phyloP scores from a whole-genome alignment of 1,140 invertebrate species.

The Drosophila tristis region DNA sequence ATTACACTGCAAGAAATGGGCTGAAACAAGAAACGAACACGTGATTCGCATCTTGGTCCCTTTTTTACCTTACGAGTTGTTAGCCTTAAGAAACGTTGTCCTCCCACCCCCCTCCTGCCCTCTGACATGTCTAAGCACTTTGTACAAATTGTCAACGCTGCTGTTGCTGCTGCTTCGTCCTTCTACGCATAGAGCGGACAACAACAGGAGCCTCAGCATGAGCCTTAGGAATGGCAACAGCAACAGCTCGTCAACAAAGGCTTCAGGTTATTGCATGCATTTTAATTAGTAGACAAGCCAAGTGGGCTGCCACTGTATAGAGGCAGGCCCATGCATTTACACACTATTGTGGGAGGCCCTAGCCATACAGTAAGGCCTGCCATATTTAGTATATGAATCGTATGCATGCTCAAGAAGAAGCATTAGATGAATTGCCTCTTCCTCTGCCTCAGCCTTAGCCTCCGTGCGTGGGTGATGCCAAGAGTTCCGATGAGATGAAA shows the following conservation, averaged over 20 bases:
- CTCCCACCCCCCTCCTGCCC: conserved; percentile 4
- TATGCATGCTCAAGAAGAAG: conserved; percentile 44
- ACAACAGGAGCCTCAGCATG: conserved; percentile 29
- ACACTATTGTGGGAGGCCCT: too few relatives aligned
- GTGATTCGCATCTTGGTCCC: too few relatives aligned
- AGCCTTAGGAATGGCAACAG: conserved; percentile 22
- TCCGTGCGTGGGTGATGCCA: conserved; percentile 21
- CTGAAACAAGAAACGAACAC: background rate
- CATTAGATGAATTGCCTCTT: conserved; percentile 28
- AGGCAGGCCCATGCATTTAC: background rate
- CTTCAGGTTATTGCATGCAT: conserved; percentile 82
- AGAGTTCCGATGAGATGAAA: conserved; percentile 11
- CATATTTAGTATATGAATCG: conserved; percentile 13
- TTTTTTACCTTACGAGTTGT: conserved; percentile 14
- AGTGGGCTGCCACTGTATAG: conserved; percentile 67
- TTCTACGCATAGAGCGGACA: conserved; percentile 68
- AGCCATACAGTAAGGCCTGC: background rate
- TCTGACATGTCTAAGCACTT: conserved; percentile 65
- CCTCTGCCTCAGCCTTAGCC: background rate
- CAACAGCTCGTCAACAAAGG: conserved; percentile 71
- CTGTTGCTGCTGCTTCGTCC: conserved; percentile 43
- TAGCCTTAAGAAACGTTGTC: conserved; percentile 41
- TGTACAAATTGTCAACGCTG: conserved; percentile 74
- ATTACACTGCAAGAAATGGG: background rate
- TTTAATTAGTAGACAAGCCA: conserved; percentile 82